Conservation (phyloP, 2,888 invertebrate genomes). For the Crocallis elinguaria region DNA sequence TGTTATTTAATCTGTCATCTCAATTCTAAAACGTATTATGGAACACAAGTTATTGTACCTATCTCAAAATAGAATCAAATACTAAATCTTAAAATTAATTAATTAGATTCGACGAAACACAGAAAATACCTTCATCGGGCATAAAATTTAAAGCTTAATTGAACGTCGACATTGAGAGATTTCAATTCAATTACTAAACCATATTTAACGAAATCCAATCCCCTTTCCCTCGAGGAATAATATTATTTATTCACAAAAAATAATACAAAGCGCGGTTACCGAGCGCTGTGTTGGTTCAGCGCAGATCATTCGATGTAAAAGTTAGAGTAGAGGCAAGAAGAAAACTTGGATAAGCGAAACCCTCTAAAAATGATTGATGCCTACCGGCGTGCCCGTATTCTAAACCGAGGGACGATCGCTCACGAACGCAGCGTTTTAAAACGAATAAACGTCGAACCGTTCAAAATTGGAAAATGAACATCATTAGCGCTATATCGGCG, state of each 20-base stretch:
- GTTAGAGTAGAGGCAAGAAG: constrained; percentile 77
- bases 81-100: constrained; percentile 57
- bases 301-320: constrained; percentile 82
- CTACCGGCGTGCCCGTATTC: constrained; percentile 43
- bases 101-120: constrained; percentile 73
- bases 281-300: constrained; percentile 80
- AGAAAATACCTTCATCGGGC: constrained; percentile 75
- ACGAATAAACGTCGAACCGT: constrained; percentile 81
- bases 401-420: constrained; percentile 64
- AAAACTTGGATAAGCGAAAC: constrained; percentile 84
- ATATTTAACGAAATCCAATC: constrained; percentile 85
- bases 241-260: constrained; percentile 85
- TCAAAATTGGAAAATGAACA: constrained; percentile 77
- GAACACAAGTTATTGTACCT: constrained; percentile 19
- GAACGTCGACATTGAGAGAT: constrained; percentile 85
- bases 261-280: constrained; percentile 81
- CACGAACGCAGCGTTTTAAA: constrained; percentile 72
- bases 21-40: constrained; percentile 13
- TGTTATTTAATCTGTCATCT: constrained; percentile 6
- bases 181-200: constrained; percentile 86
- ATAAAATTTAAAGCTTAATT: constrained; percentile 81
- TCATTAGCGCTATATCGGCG: constrained; percentile 78
- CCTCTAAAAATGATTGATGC: constrained; percentile 86
- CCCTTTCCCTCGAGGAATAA: constrained; percentile 82
- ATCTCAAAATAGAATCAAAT: constrained; percentile 38